A percentile compares a stretch with the other conserved stretches of the same genome.
phyloP scores from a whole-genome alignment of 2,113 vertebrate species.

The Monopterus albus region DNA sequence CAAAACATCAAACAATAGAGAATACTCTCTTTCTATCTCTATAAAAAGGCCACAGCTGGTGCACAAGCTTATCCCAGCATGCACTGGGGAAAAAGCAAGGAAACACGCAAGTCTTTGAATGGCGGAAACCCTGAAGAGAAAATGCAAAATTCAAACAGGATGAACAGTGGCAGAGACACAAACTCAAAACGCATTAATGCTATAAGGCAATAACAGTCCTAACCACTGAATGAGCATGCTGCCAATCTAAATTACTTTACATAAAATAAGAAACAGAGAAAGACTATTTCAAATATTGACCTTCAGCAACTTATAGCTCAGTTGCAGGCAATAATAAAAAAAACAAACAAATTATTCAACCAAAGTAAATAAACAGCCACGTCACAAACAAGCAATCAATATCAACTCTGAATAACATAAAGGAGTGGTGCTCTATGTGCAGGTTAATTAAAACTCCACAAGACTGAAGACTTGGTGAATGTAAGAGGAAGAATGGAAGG shows the following conservation, averaged over 20 bases:
- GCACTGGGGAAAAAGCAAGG: not conserved
- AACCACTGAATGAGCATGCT: not conserved
- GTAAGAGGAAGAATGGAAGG: conserved; percentile 84
- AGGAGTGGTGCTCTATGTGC: conserved; percentile 8
- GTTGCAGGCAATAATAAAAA: not conserved
- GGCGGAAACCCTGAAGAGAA: not conserved
- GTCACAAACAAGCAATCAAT: conserved; percentile 53
- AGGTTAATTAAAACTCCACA: conserved; percentile 64
- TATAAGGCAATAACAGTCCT: not conserved
- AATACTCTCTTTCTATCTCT: not conserved
- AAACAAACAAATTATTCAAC: conserved; percentile 15
- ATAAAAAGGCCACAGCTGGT: not conserved
- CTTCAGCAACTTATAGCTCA: not conserved
- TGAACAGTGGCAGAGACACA: not conserved
- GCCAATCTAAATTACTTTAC: not conserved
- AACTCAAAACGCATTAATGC: not conserved
- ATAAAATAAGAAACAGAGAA: not conserved
- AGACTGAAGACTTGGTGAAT: conserved; percentile 79
- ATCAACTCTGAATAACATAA: conserved; percentile 52
- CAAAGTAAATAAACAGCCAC: conserved; percentile 30
- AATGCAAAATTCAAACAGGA: not conserved
- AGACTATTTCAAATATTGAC: conserved; percentile 13
- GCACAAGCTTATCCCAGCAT: not conserved
- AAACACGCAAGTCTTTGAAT: conserved; percentile 2
- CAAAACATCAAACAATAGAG: conserved; percentile 5